phyloP scores from a whole-genome alignment of 2,113 vertebrate genomes.

The Uria lomvia region DNA sequence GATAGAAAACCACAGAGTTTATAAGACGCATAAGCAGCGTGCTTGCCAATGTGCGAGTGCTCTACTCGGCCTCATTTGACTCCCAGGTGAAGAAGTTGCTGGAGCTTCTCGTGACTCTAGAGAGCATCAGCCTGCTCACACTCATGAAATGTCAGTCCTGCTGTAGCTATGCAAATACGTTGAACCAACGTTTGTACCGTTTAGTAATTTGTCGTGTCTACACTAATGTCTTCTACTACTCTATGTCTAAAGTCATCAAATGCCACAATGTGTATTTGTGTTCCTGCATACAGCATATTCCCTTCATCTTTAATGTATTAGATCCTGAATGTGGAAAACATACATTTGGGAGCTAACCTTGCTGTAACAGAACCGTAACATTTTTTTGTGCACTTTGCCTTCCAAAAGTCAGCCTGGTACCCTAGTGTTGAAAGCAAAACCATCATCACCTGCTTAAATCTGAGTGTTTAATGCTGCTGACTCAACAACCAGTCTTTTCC shows the following conservation, averaged over 20 bases:
- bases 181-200: rapidly evolving
- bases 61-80: rapidly evolving
- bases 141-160: not conserved
- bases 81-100: not conserved
- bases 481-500: not conserved
- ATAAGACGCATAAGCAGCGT: rapidly evolving
- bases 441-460: not conserved
- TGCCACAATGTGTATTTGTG: not conserved
- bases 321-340: not conserved
- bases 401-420: not conserved
- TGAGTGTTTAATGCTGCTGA: not conserved
- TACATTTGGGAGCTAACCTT: not conserved
- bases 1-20: not conserved
- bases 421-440: not conserved
- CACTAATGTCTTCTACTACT: not conserved
- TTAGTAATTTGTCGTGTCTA: not conserved
- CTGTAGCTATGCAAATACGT: rapidly evolving
- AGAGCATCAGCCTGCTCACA: not conserved
- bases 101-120: not conserved
- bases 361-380: rapidly evolving
- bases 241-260: not conserved
- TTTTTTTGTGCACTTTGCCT: not conserved
- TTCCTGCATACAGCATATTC: not conserved
- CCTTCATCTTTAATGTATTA: not conserved
- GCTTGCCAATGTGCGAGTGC: rapidly evolving